Evolutionary conservation across 2,113 vertebrate species (phyloP), one percentile per base, ranked within the genome.

Genomic region (Clarias macrocephalus): DNA sequence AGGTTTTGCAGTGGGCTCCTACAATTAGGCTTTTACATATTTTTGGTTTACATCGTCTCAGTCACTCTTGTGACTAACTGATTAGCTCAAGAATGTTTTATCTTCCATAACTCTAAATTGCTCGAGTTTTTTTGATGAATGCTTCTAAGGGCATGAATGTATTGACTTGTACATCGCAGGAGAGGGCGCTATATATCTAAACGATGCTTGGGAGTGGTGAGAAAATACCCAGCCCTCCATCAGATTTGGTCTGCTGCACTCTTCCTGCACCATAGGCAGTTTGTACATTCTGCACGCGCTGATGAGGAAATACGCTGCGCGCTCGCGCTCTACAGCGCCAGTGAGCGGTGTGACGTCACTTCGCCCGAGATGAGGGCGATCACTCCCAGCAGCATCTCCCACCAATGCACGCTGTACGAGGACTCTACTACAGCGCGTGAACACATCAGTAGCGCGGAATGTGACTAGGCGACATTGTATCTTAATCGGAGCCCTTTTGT

Each of bases 141-240:
- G 12, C 13, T 8, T 60, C 5, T 6, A 33, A 59, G n/a, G 30
- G 52, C 19, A 57, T 18, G 57, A 48, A 18, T 70, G 84, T 86
- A 56, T 85, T 80, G 70, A 80, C 80, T 23, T 75, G 5, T 15
- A 79, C 52, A 89, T 86, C 91, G 91, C 94, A 93, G 92, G 83
- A 94, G 95, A 89, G 94, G 94, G 94, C 94, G 92, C 89, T 93
- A 90, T 42, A 66, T 23, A 59, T 54, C 66, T 76, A 30, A 66
- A 28, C 15, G n/a, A 52, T 10, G 30, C 48, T 85, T 75, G 80
- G 63, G 37, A 8, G 52, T 82, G 59, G 72, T 62, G 77, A 62
- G 70, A 7, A 23, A 76, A 76, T 87, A 88, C 79, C 79, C 56
- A 63, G 10, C 90, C 84, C 82, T 82, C 33, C 30, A 15, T 62